Conservation (phyloP, 2,888 invertebrate genomes). For the Auanema sp. region DNA sequence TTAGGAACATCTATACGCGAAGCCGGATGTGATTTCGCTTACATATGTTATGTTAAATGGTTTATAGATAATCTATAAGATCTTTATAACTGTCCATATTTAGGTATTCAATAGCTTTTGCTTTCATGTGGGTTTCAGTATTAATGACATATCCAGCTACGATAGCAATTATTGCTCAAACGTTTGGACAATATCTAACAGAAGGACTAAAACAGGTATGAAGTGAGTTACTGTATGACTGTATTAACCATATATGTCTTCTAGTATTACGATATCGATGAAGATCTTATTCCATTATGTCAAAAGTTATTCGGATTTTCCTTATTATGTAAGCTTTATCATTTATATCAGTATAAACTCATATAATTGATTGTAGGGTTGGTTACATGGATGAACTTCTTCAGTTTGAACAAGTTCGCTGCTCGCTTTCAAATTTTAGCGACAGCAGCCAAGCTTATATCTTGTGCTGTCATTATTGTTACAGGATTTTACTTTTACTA, state of each 20-base stretch:
- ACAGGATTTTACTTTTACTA: slow-evolving; percentile 61
- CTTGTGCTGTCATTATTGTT: slow-evolving; percentile 58
- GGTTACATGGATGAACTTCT: slow-evolving; percentile 64
- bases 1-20: slow-evolving; percentile 61
- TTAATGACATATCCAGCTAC: slow-evolving; percentile 63
- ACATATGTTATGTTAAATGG: slow-evolving; percentile 58
- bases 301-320: slow-evolving; percentile 62
- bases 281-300: slow-evolving; percentile 45
- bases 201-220: slow-evolving; percentile 48
- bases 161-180: slow-evolving; percentile 61
- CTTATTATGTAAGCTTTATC: slow-evolving; percentile 49
- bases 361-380: slow-evolving; percentile 45
- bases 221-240: slow-evolving; percentile 23
- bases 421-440: slow-evolving; percentile 61
- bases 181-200: slow-evolving; percentile 59
- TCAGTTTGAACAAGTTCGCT: slow-evolving; percentile 59
- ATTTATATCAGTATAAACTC: not conserved
- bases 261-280: slow-evolving; percentile 55
- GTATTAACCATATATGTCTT: too few relatives aligned
- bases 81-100: not conserved
- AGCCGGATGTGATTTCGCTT: slow-evolving; percentile 63
- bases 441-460: slow-evolving; percentile 57
- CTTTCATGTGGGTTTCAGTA: slow-evolving; percentile 63
- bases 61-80: slow-evolving; percentile 1
- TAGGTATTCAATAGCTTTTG: slow-evolving; percentile 52